phyloP scores from a whole-genome alignment of 1,140 invertebrate species.

The Danaus melanippus region DNA sequence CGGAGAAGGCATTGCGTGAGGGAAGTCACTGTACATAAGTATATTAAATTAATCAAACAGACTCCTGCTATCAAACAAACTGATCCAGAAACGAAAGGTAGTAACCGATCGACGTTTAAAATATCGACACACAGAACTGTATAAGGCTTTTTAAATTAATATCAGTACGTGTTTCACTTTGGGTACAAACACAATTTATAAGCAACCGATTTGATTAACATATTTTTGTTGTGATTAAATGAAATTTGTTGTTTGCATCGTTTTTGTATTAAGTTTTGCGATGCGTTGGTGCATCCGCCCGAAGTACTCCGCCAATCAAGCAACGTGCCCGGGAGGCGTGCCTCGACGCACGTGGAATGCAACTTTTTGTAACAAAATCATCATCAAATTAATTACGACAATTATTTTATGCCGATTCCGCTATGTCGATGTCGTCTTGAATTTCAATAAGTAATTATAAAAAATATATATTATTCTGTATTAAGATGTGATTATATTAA shows the following conservation, averaged over 20 bases:
- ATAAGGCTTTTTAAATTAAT: background rate
- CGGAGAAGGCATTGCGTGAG: slow-evolving; percentile 48
- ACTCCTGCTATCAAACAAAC: slow-evolving; percentile 14
- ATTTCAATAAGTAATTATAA: no score
- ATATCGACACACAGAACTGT: background rate
- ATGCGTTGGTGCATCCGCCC: slow-evolving; percentile 13
- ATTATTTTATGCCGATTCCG: slow-evolving; percentile 31
- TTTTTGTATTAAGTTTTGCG: slow-evolving; percentile 9
- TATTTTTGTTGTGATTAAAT: slow-evolving; percentile 7
- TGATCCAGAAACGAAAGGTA: no score
- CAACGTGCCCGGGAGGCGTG: slow-evolving; percentile 31
- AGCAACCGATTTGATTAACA: background rate
- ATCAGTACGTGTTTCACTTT: no score
- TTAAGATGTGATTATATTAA: no score
- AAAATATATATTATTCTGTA: no score
- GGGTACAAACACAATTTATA: no score
- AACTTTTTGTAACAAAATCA: slow-evolving; percentile 39
- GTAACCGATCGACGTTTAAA: no score
- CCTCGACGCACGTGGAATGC: slow-evolving; percentile 25
- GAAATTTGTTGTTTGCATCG: slow-evolving; percentile 3
- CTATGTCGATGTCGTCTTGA: background rate
- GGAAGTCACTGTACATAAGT: slow-evolving; percentile 41
- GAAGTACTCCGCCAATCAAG: slow-evolving; percentile 23
- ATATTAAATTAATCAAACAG: slow-evolving; percentile 57
- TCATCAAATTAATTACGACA: slow-evolving; percentile 51